These are phyloP conservation scores for Lithophane ornitopus DNA, from an alignment of 2,888 invertebrate species.

Conservation along the genomic window DNA sequence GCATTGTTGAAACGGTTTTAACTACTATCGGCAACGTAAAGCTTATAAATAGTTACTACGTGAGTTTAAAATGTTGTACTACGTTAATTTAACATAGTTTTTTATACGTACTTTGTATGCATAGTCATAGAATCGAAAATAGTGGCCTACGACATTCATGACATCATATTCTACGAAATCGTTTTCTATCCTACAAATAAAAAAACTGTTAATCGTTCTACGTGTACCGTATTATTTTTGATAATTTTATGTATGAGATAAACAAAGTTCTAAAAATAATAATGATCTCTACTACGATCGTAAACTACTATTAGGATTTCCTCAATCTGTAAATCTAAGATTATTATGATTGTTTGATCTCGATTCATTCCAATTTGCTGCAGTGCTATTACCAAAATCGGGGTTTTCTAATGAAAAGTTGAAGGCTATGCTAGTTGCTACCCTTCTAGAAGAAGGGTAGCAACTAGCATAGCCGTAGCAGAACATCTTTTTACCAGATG, in stretches of 20 bases:
- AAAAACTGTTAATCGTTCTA: neutral
- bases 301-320: constrained; percentile 29
- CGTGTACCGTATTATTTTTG: neutral
- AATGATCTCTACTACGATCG: constrained; percentile 8
- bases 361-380: neutral
- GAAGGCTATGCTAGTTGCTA: neutral
- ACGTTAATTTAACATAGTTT: constrained; percentile 16
- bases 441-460: no score
- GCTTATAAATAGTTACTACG: constrained; percentile 53
- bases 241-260: constrained; percentile 22
- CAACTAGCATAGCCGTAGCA: no score
- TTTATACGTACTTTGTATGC: constrained; percentile 18
- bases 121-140: constrained; percentile 39
- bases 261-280: constrained; percentile 24
- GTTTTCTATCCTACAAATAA: neutral
- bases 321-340: constrained; percentile 3
- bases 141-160: constrained; percentile 51
- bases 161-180: constrained; percentile 44
- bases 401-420: neutral
- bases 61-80: neutral
- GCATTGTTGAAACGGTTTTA: constrained; percentile 41
- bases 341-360: constrained; percentile 9
- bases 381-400: neutral
- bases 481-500: neutral
- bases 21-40: constrained; percentile 42